Base-by-base conservation (phyloP, 1,140 invertebrate genomes). In the Leucophenga varia region DNA sequence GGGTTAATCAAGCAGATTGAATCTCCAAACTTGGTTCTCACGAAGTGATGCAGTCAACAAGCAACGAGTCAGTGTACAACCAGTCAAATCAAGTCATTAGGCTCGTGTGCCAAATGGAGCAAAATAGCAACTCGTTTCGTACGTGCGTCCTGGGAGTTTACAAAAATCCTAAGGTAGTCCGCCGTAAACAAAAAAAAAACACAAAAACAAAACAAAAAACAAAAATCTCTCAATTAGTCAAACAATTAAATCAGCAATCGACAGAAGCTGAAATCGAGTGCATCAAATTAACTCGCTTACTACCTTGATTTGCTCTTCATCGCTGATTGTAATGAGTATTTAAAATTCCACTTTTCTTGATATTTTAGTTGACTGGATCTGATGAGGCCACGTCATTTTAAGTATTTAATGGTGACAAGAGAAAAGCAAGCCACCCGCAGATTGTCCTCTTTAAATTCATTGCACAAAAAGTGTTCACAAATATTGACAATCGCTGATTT, bases 191-290 rank as follows among this genome's bases (percentile, higher is more conserved):
- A 25, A 25, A 25, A 25, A 25, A 10, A 25, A 25, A 25, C 50
- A 25, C 5, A 25, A 10, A 25, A 25, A 25, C 50, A 45, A 21
- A 10, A 46, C 39, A 50, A 55, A 55, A 48, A 45, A 35, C 35
- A 43, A 69, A 72, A 72, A 72, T 69, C 69, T 72, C 69, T 72
- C 69, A 72, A 72, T 72, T 72, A 72, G 69, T 72, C 64, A 61
- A 68, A 64, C 69, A 72, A 72, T 72, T 72, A 72, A 72, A 69
- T 69, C 69, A 72, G 60, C 51, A 58, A 67, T 59, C 60, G 51
- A 69, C 48, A 30, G 50, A 37, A 65, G 53, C 46, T 52, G 49
- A 53, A 67, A 55, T 39, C 47, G 50, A 56, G 59, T 54, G 34
- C 56, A 61, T 50, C 47, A 38, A 36, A 47, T 55, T 52, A 55